Base-by-base conservation (phyloP, 2,113 vertebrate genomes). In the Odontesthes bonariensis region DNA sequence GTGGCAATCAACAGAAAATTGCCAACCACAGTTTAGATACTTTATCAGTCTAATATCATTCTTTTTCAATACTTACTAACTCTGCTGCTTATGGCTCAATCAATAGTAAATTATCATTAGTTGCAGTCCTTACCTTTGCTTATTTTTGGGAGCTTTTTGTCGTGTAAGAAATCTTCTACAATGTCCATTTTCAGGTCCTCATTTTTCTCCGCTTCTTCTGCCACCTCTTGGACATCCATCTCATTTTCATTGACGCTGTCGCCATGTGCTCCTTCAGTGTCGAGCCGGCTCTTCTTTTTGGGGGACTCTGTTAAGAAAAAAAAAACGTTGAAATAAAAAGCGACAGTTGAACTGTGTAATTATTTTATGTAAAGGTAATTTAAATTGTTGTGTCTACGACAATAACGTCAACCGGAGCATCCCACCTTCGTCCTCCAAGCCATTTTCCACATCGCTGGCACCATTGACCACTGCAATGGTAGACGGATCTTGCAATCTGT, bases 201-300 rank as follows among this genome's bases (percentile, higher is more conserved):
- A 11, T 55, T 17, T 20, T 63, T 27, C 6, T 82, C 78, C 13
- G 9, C 1, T n/a, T 69, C 54, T 20, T 75, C 59, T 49, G 10
- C 40, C 2, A 77, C 47, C 16, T 88, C 79, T 20, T 83, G 70
- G 11, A 83, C 40, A 20, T 93, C 87, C 86, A 91, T 89, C 23
- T 83, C 52, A 40, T 66, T 64, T 0, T 65, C 76, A 73, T 55
- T 77, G 3, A 59, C 75, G 32, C 57, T 7, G n/a, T 40, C 12
- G 23, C 8, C 12, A 31, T 0, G 16, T 31, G 11, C 44, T 27
- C n/a, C 65, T 42, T 1, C 60, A 19, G 55, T 2, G 14, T 83
- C 71, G 16, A 42, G 19, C 0, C 79, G 74, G 1, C 3, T 77
- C 42, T 87, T 91, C 66, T 93, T 93, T 4, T 3, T 56, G 0